These are phyloP conservation scores for Drosophila ezoana DNA, from an alignment of 2,888 invertebrate species.

Conservation along the genomic window DNA sequence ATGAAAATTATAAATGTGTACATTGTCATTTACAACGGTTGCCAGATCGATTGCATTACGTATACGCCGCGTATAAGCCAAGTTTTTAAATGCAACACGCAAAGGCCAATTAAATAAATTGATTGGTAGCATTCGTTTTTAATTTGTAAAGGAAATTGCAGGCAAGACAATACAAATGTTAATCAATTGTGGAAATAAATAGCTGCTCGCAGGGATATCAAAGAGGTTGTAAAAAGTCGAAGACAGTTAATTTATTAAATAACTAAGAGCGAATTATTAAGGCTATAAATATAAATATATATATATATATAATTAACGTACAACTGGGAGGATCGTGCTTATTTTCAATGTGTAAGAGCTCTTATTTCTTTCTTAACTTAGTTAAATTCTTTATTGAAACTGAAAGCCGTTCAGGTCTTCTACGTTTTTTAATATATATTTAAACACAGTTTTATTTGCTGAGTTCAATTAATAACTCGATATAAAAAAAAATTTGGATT, in stretches of 20 bases:
- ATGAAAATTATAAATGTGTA: conserved; percentile 27
- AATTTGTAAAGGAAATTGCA: background rate
- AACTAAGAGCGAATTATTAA: background rate
- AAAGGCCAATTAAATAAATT: conserved; percentile 14
- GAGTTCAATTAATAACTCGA: too few species aligned
- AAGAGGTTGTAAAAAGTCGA: background rate
- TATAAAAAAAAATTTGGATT: too few species aligned
- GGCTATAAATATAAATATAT: too few species aligned
- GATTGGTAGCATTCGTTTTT: background rate
- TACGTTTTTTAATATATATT: too few species aligned
- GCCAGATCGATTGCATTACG: conserved; percentile 1
- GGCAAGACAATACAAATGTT: conserved; percentile 6
- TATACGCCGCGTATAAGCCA: conserved; percentile 22
- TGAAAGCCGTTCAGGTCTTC: too few species aligned
- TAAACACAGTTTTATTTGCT: too few species aligned
- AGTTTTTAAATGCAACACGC: conserved; percentile 7
- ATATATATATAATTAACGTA: too few species aligned
- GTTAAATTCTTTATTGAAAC: too few species aligned
- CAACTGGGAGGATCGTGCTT: too few species aligned
- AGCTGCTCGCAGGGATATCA: too few species aligned
- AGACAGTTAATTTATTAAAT: background rate
- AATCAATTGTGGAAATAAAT: conserved; percentile 2
- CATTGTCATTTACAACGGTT: conserved; percentile 1
- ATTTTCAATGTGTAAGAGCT: too few species aligned
- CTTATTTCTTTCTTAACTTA: too few species aligned